Evolutionary conservation across 2,888 invertebrate species (phyloP).

Genomic region (Mystacides longicornis): DNA sequence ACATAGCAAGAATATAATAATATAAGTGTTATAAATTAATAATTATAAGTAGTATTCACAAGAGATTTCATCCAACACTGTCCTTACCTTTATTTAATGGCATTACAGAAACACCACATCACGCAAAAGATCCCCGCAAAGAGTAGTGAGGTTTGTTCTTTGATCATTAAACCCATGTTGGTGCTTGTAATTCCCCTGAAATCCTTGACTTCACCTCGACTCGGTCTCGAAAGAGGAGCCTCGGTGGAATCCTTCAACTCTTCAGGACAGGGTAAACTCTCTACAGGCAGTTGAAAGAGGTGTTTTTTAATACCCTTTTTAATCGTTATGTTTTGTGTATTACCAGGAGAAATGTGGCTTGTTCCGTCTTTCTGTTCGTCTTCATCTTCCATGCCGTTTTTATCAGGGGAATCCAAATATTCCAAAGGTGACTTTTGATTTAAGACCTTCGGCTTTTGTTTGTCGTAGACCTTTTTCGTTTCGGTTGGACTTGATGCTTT

Average conservation of each 20-base stretch:
- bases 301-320: constrained; percentile 18
- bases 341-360: background rate
- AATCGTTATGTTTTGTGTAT: constrained; percentile 9
- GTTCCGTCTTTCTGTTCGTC: constrained; percentile 22
- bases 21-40: background rate
- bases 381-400: constrained; percentile 15
- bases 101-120: constrained; percentile 3
- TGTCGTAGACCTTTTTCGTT: constrained; percentile 22
- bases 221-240: constrained; percentile 23
- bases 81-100: constrained; percentile 5
- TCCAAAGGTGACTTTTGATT: constrained; percentile 21
- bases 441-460: constrained; percentile 13
- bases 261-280: constrained; percentile 53
- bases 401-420: constrained; percentile 16
- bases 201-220: constrained; percentile 25
- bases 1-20: background rate
- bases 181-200: constrained; percentile 20
- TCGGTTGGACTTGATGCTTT: constrained; percentile 34
- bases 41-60: too few species aligned
- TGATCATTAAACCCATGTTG: constrained; percentile 2
- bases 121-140: constrained; percentile 1
- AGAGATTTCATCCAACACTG: too few species aligned
- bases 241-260: constrained; percentile 56
- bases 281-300: constrained; percentile 50
- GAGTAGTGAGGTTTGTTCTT: background rate